Evolutionary conservation across 1,140 invertebrate genomes (phyloP).

Genomic region (Agrilus planipennis): DNA sequence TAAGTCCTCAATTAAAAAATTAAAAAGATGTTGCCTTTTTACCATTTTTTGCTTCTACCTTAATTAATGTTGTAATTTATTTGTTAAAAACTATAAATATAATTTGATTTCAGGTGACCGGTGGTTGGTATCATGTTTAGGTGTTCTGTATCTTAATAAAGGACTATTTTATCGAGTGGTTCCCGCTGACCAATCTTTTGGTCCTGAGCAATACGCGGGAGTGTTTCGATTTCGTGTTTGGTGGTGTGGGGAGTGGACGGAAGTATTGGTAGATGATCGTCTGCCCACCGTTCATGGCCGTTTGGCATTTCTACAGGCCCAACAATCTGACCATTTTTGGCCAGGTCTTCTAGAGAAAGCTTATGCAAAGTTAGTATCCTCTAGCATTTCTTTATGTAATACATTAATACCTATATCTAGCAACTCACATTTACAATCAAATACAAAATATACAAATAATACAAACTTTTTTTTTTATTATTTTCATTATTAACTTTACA

Average conservation of each 20-base stretch:
- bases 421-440: not conserved
- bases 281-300: constrained; percentile 86
- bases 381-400: not conserved
- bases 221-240: constrained; percentile 89
- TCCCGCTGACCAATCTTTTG: constrained; percentile 84
- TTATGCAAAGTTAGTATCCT: constrained; percentile 81
- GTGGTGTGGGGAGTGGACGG: constrained; percentile 94
- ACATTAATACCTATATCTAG: not conserved
- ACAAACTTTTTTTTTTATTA: too few relatives aligned
- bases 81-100: too few relatives aligned
- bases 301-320: constrained; percentile 85
- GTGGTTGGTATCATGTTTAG: constrained; percentile 83
- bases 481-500: too few relatives aligned
- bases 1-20: not conserved
- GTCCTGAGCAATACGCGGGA: constrained; percentile 54
- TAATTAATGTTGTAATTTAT: too few relatives aligned
- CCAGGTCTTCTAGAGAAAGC: constrained; percentile 93
- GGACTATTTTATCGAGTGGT: constrained; percentile 92
- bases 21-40: not conserved
- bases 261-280: constrained; percentile 91
- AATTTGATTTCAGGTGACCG: constrained; percentile 58
- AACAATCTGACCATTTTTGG: constrained; percentile 86
- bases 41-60: too few relatives aligned
- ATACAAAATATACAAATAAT: not conserved
- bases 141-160: constrained; percentile 71